phyloP scores from a whole-genome alignment of 92 coral and sea anemone species.

The Umimayanthus chanpuru region DNA sequence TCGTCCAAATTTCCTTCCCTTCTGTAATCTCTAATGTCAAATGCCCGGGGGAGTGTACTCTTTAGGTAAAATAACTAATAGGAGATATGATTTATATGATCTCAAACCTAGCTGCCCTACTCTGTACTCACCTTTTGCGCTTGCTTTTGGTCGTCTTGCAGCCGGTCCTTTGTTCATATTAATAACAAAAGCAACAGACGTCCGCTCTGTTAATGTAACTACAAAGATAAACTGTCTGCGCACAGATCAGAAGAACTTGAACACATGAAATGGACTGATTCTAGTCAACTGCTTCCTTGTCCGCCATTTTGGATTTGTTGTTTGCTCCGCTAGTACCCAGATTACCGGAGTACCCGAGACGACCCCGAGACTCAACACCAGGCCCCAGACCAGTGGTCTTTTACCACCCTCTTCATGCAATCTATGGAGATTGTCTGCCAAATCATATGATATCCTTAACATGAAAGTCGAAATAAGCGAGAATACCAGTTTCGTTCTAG shows the following conservation, averaged over 20 bases:
- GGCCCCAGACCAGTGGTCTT: not conserved
- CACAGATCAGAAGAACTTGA: not conserved
- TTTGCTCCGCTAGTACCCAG: not conserved
- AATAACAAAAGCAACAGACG: too few species aligned
- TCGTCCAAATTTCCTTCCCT: not conserved
- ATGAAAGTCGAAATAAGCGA: too few species aligned
- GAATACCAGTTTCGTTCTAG: too few species aligned
- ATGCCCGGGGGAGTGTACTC: not conserved
- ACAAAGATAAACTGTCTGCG: not conserved
- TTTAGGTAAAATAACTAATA: too few species aligned
- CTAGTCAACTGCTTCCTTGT: not conserved
- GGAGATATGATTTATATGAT: too few species aligned
- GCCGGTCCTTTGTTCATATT: constrained; percentile 32
- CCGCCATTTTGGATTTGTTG: not conserved
- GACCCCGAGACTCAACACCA: not conserved
- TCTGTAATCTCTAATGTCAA: not conserved
- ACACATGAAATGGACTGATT: not conserved
- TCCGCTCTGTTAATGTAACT: not conserved
- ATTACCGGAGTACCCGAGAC: too few species aligned
- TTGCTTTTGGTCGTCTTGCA: constrained; percentile 27
- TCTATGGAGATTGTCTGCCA: too few species aligned
- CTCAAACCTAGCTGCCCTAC: not conserved
- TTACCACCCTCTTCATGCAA: too few species aligned
- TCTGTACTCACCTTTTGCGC: constrained; percentile 5
- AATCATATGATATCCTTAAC: too few species aligned